These are phyloP conservation scores for Plecturocebus donacophilus DNA, from an alignment of 2,113 vertebrate genomes.

Conservation along the genomic window DNA sequence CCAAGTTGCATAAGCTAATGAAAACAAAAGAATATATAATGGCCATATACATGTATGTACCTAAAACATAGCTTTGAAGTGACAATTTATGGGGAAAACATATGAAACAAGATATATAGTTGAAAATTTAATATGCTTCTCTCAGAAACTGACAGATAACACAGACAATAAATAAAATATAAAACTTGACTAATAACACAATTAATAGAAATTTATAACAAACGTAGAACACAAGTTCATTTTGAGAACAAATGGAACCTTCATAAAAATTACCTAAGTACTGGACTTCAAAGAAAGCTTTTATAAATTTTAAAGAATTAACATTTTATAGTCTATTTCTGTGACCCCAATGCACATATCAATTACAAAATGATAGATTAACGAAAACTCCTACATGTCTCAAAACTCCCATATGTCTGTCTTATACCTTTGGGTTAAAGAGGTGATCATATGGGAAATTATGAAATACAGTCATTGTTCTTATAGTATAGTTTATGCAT, in stretches of 20 bases:
- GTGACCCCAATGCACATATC: not conserved
- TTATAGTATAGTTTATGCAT: not conserved
- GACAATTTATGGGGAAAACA: not conserved
- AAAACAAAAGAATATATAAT: conserved; percentile 12
- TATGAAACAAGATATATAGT: not conserved
- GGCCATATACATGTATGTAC: not conserved
- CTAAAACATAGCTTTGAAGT: not conserved
- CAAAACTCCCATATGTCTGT: not conserved
- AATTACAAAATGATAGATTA: not conserved
- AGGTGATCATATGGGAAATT: not conserved
- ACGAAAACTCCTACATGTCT: not conserved
- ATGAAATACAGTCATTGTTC: not conserved
- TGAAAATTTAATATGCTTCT: not conserved
- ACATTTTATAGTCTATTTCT: not conserved
- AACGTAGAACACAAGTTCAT: not conserved
- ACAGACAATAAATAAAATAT: not conserved
- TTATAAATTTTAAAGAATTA: not conserved
- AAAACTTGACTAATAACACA: not conserved
- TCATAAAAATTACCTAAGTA: conserved; percentile 10
- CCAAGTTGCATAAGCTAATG: conserved; percentile 92
- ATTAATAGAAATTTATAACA: not conserved
- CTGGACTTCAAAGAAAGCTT: not conserved
- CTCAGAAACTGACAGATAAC: not conserved
- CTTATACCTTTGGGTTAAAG: not conserved
- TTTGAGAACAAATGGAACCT: not conserved